phyloP scores from a whole-genome alignment of 2,888 invertebrate genomes.

The Drosophila mercatorum region DNA sequence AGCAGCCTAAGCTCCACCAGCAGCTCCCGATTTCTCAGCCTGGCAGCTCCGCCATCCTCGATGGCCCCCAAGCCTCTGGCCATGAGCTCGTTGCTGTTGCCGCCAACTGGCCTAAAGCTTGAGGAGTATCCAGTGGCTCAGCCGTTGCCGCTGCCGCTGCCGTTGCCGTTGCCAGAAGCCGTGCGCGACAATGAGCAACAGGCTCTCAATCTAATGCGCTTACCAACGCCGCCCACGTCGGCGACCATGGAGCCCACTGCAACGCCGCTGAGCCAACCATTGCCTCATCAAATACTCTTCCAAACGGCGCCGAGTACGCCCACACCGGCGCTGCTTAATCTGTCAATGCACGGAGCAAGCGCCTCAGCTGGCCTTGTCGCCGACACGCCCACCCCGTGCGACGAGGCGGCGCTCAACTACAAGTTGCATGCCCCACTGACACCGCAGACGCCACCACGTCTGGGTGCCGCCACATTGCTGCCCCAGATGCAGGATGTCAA shows the following conservation, averaged over 20 bases:
- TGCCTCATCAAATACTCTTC: constrained; percentile 71
- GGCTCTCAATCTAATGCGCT: constrained; percentile 80
- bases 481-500: constrained; percentile 92
- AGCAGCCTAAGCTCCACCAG: constrained; percentile 62
- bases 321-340: constrained; percentile 56
- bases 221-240: constrained; percentile 81
- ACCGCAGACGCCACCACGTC: constrained; percentile 75
- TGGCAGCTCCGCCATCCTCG: constrained; percentile 56
- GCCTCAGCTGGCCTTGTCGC: constrained; percentile 21
- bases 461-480: constrained; percentile 51
- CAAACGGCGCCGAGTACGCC: constrained; percentile 57
- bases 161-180: constrained; percentile 54
- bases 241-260: constrained; percentile 76
- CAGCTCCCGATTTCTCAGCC: constrained; percentile 79
- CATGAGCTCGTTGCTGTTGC: constrained; percentile 64
- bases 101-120: constrained; percentile 87
- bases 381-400: constrained; percentile 46
- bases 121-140: constrained; percentile 87
- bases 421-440: constrained; percentile 67
- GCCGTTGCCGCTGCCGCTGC: constrained; percentile 44
- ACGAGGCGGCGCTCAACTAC: constrained; percentile 64
- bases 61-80: constrained; percentile 46
- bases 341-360: constrained; percentile 64
- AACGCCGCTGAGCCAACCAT: constrained; percentile 38
- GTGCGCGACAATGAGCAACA: constrained; percentile 71